These are phyloP conservation scores for Muscina levida DNA, from an alignment of 2,888 invertebrate genomes.

Conservation along the genomic window DNA sequence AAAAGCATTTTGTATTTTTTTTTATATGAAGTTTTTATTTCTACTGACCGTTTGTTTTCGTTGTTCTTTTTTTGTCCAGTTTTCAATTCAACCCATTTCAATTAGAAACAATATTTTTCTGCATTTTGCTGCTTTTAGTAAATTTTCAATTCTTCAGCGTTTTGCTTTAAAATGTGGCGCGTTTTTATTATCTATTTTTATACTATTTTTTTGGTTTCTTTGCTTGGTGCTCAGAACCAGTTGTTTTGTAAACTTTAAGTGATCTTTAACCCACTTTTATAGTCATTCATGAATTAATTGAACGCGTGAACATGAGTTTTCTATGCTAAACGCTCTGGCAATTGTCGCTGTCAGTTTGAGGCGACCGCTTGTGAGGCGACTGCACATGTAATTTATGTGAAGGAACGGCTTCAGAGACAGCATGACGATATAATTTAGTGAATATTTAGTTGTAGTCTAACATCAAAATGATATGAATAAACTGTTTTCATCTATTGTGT, in stretches of 20 bases:
- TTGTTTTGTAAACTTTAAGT: slow-evolving; percentile 61
- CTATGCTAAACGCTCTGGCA: slow-evolving; percentile 23
- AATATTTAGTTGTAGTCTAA: too few species aligned
- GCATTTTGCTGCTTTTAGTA: neutral
- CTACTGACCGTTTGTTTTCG: too few species aligned
- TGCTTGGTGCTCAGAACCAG: slow-evolving; percentile 40
- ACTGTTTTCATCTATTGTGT: too few species aligned
- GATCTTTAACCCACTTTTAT: slow-evolving; percentile 61
- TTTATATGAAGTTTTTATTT: neutral
- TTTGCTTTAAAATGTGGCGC: neutral
- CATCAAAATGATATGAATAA: too few species aligned
- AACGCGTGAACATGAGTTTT: slow-evolving; percentile 37
- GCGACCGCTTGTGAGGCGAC: slow-evolving; percentile 7
- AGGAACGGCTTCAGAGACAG: too few species aligned
- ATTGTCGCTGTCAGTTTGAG: slow-evolving; percentile 15
- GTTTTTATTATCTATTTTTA: neutral
- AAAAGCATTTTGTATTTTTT: too few species aligned
- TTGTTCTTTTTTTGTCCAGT: slow-evolving; percentile 9
- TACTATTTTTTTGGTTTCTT: neutral
- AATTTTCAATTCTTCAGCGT: neutral
- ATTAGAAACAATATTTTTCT: slow-evolving; percentile 47
- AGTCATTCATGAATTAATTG: slow-evolving; percentile 48
- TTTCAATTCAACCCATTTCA: slow-evolving; percentile 47
- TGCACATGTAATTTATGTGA: too few species aligned
- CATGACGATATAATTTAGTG: too few species aligned